Percentiles rank a stretch among this genome's conserved stretches.
Evolutionary conservation across 2,113 vertebrate genomes (phyloP).

Genomic region (Cottus gobio): DNA sequence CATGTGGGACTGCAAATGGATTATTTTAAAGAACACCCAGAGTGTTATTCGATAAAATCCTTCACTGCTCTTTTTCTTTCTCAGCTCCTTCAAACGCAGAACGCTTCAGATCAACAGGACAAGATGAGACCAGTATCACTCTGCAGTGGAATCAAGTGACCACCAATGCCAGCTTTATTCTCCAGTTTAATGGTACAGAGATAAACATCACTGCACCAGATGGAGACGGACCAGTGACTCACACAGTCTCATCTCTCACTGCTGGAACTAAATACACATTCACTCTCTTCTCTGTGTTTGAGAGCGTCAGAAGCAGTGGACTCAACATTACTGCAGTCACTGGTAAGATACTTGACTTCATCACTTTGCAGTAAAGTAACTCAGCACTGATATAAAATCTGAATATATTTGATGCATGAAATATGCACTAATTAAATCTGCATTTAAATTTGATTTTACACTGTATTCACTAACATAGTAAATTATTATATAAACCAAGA

Average conservation of each 20-base stretch:
- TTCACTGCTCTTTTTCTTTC: too few relatives aligned
- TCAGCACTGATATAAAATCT: neutral
- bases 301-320: constrained; percentile 34
- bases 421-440: too few relatives aligned
- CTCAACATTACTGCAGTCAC: constrained; percentile 7
- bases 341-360: constrained; percentile 2
- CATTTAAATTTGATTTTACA: too few relatives aligned
- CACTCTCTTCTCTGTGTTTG: constrained; percentile 51
- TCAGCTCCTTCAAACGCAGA: neutral
- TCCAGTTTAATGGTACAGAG: constrained; percentile 24
- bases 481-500: neutral
- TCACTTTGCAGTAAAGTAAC: neutral
- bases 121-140: constrained; percentile 42
- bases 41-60: too few relatives aligned
- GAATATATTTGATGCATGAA: too few relatives aligned
- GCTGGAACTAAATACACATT: constrained; percentile 46
- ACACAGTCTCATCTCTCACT: constrained; percentile 42
- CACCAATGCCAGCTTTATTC: neutral
- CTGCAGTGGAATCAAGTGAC: constrained; percentile 45
- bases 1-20: too few relatives aligned
- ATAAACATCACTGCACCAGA: constrained; percentile 5
- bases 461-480: too few relatives aligned
- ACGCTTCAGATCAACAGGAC: neutral
- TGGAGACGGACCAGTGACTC: constrained; percentile 17
- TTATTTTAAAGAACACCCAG: too few relatives aligned